These are phyloP conservation scores for Agrotis segetum DNA, from an alignment of 2,888 invertebrate species.

Conservation along the genomic window DNA sequence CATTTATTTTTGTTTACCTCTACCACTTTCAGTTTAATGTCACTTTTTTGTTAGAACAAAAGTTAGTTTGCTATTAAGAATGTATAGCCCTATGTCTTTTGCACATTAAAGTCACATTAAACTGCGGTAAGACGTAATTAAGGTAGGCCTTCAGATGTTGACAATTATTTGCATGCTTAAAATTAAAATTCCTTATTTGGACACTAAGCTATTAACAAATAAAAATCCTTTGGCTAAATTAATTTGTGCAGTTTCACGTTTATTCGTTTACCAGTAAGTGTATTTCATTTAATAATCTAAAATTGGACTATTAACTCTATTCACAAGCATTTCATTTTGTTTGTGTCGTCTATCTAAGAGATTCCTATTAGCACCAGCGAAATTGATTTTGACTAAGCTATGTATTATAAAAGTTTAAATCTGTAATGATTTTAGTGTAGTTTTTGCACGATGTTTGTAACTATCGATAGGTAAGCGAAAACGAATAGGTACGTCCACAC, in stretches of 20 bases:
- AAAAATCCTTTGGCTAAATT: not conserved
- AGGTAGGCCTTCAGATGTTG: not conserved
- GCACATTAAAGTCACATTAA: too few species aligned
- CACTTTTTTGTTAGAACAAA: too few species aligned
- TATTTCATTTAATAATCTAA: slow-evolving; percentile 31
- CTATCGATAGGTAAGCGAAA: too few species aligned
- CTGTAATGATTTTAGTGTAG: slow-evolving; percentile 3
- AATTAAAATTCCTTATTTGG: not conserved
- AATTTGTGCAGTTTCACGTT: slow-evolving; percentile 1
- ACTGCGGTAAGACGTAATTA: too few species aligned
- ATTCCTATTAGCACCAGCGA: slow-evolving; percentile 69
- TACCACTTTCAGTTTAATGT: too few species aligned
- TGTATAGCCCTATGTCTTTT: too few species aligned
- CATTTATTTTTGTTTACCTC: too few species aligned
- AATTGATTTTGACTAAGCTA: slow-evolving; percentile 61
- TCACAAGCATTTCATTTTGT: slow-evolving; percentile 40
- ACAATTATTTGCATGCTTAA: not conserved
- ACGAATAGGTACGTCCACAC: too few species aligned
- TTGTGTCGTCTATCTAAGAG: slow-evolving; percentile 41
- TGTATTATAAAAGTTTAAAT: slow-evolving; percentile 19
- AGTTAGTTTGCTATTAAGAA: too few species aligned
- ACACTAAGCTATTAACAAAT: not conserved
- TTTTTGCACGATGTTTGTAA: slow-evolving; percentile 5
- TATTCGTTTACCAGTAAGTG: not conserved
- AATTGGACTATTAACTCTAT: slow-evolving; percentile 58